These are phyloP conservation scores for Hirtodrosophila confusa DNA, from an alignment of 2,888 invertebrate genomes.

Conservation along the genomic window DNA sequence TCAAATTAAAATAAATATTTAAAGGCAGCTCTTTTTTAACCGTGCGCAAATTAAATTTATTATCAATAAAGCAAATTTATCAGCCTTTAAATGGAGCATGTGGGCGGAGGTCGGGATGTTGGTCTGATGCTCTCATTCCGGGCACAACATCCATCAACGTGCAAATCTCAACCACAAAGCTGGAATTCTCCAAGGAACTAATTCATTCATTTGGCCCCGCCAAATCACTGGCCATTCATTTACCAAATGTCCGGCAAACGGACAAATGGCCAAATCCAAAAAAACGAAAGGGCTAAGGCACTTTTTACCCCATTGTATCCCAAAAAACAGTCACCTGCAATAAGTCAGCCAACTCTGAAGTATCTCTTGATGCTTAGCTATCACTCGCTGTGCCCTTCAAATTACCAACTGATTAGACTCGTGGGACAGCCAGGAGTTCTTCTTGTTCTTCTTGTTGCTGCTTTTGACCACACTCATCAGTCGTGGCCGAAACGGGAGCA, in stretches of 20 bases:
- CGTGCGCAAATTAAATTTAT: constrained; percentile 60
- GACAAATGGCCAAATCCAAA: constrained; percentile 48
- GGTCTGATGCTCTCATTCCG: not conserved
- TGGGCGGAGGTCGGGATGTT: not conserved
- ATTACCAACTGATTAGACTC: constrained; percentile 78
- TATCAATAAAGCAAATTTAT: constrained; percentile 58
- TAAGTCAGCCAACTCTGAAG: constrained; percentile 59
- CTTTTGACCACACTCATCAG: constrained; percentile 48
- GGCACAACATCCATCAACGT: constrained; percentile 54
- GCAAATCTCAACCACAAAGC: constrained; percentile 43
- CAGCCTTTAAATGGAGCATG: not conserved
- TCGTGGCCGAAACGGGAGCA: constrained; percentile 47
- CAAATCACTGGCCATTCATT: constrained; percentile 74
- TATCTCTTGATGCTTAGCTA: constrained; percentile 62
- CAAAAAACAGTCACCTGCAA: constrained; percentile 64
- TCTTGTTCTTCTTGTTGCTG: constrained; percentile 20
- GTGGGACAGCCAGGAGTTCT: constrained; percentile 43
- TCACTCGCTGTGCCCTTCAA: constrained; percentile 69
- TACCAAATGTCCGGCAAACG: constrained; percentile 60
- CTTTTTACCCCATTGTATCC: not conserved
- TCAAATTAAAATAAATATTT: constrained; percentile 81
- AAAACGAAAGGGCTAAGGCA: constrained; percentile 38
- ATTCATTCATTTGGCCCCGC: constrained; percentile 70
- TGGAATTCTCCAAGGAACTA: constrained; percentile 70
- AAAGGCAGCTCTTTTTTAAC: constrained; percentile 52